A percentile compares a stretch with the other conserved stretches of the same genome.
These are phyloP conservation scores for Idaea dimidiata DNA, from an alignment of 2,888 invertebrate species.

Conservation along the genomic window DNA sequence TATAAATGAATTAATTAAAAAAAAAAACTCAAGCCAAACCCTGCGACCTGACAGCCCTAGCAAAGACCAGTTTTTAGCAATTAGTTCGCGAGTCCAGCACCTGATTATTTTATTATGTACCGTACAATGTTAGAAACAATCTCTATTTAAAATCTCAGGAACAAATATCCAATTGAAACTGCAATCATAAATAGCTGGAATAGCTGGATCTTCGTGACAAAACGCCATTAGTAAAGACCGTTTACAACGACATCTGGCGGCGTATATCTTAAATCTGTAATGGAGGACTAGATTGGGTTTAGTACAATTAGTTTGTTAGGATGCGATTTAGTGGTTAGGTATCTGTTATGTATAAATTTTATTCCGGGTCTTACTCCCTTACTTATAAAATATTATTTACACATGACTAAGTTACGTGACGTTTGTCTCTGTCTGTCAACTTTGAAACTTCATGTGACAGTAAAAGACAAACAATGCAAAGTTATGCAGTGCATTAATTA, in stretches of 20 bases:
- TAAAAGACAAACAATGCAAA: no score
- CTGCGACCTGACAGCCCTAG: not conserved
- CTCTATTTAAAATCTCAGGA: conserved; percentile 30
- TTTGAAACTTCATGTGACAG: no score
- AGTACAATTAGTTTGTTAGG: not conserved
- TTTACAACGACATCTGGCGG: conserved; percentile 32
- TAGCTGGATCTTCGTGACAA: conserved; percentile 46
- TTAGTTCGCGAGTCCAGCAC: conserved; percentile 24
- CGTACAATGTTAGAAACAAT: conserved; percentile 28
- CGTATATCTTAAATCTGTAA: conserved; percentile 41
- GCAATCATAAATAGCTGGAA: conserved; percentile 41
- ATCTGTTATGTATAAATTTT: conserved; percentile 9
- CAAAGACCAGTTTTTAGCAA: conserved; percentile 14
- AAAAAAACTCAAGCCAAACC: not conserved
- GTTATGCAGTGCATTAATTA: no score
- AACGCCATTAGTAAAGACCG: conserved; percentile 35
- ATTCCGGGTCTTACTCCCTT: no score
- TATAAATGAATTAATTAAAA: not conserved
- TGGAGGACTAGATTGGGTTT: conserved; percentile 35
- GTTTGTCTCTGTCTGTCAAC: no score
- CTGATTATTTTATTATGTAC: conserved; percentile 33
- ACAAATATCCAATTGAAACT: conserved; percentile 32
- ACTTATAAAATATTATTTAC: no score
- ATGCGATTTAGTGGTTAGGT: not conserved
- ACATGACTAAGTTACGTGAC: no score